phyloP scores from a whole-genome alignment of 1,140 invertebrate genomes.

The Aporrectodea caliginosa region DNA sequence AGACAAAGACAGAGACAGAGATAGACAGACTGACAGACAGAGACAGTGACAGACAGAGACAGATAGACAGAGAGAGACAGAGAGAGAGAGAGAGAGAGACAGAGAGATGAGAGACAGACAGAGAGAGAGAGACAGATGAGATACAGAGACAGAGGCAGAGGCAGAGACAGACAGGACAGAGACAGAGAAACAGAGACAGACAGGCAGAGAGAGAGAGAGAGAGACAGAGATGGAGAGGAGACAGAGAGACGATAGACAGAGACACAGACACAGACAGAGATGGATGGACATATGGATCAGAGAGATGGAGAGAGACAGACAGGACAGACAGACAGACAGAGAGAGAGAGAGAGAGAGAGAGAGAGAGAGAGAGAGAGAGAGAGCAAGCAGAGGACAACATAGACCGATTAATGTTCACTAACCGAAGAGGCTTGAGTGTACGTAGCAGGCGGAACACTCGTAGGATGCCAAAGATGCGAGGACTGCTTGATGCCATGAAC shows the following conservation, averaged over 20 bases:
- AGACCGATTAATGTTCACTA: constrained; percentile 23
- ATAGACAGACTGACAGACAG: too few species aligned
- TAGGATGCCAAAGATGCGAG: constrained; percentile 94
- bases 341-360: background rate
- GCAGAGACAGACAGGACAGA: too few species aligned
- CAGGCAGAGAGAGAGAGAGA: too few species aligned
- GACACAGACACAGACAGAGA: background rate
- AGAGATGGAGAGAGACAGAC: background rate
- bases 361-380: background rate
- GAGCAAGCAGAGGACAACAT: background rate
- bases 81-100: background rate
- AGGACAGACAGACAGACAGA: background rate
- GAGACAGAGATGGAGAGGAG: too few species aligned
- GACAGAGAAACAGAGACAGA: background rate
- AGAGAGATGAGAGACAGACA: background rate
- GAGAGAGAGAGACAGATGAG: background rate
- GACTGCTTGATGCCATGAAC: constrained; percentile 82
- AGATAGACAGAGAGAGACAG: background rate
- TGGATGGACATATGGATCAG: background rate
- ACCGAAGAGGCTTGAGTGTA: constrained; percentile 84
- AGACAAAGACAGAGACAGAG: too few species aligned
- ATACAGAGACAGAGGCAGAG: background rate
- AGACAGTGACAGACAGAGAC: background rate
- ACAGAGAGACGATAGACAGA: too few species aligned
- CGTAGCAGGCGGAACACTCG: constrained; percentile 92